phyloP scores from a whole-genome alignment of 2,113 vertebrate genomes.

The Pseudopodoces humilis region DNA sequence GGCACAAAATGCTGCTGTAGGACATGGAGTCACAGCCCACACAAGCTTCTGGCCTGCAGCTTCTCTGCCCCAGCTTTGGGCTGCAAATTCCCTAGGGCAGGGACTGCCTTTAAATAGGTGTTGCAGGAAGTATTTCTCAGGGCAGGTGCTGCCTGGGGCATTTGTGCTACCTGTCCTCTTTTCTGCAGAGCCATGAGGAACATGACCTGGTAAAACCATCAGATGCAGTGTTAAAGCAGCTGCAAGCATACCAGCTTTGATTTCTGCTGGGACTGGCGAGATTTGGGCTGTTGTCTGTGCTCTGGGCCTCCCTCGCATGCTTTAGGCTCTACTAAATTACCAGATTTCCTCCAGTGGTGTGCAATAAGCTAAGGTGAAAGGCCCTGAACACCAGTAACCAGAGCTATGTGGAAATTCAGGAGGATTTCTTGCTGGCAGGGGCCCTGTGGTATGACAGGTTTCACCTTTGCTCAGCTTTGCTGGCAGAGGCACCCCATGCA shows the following conservation, averaged over 20 bases:
- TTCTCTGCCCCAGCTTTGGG: neutral
- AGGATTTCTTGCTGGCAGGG: neutral
- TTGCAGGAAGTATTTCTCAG: neutral
- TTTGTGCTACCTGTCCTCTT: neutral
- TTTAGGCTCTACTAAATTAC: neutral
- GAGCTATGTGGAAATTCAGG: neutral
- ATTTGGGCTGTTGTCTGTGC: neutral
- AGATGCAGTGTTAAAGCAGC: neutral
- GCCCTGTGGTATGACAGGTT: neutral
- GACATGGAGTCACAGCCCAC: neutral
- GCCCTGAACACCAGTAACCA: neutral
- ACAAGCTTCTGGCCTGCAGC: neutral
- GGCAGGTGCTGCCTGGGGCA: neutral
- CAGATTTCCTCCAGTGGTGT: neutral
- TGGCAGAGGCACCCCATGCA: conserved; percentile 4
- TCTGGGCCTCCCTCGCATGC: accelerated
- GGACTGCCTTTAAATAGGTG: neutral
- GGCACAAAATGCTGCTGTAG: neutral
- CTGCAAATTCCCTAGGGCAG: neutral
- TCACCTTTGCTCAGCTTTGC: conserved; percentile 40
- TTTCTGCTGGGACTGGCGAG: neutral
- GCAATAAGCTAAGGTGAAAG: neutral
- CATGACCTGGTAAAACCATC: neutral
- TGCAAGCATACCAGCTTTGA: neutral
- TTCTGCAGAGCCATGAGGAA: neutral